Evolutionary conservation across 2,113 vertebrate species (phyloP).

Genomic region (Perca schrenkii): DNA sequence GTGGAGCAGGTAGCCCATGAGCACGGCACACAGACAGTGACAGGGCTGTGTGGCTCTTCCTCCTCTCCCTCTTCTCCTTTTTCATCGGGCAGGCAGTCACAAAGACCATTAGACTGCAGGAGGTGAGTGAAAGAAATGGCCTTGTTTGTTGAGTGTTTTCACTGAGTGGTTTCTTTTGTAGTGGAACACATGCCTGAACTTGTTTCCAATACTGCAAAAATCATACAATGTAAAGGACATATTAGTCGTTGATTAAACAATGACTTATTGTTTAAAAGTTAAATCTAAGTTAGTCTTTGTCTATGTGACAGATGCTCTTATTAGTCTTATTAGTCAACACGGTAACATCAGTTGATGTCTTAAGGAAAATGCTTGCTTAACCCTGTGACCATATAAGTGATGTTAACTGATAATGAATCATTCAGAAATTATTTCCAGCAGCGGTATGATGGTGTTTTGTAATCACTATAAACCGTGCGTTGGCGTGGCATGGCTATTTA

Average conservation of each 20-base stretch:
- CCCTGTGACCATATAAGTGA: neutral
- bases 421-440: neutral
- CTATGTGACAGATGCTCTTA: slow-evolving; percentile 7
- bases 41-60: slow-evolving; percentile 57
- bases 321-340: slow-evolving; percentile 1
- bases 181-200: slow-evolving; percentile 20
- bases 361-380: neutral
- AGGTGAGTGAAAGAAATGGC: slow-evolving; percentile 73
- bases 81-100: slow-evolving; percentile 48
- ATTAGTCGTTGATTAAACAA: neutral
- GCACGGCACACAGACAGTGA: slow-evolving; percentile 47
- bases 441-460: neutral
- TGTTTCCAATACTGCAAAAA: slow-evolving; percentile 16
- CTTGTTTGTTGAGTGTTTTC: slow-evolving; percentile 27
- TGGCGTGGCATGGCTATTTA: slow-evolving; percentile 12
- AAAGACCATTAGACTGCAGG: slow-evolving; percentile 39
- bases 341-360: slow-evolving; percentile 23
- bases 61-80: slow-evolving; percentile 59
- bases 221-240: neutral
- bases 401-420: slow-evolving; percentile 6
- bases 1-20: slow-evolving; percentile 70
- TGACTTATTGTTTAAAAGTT: neutral
- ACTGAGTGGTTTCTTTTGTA: slow-evolving; percentile 7
- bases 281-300: neutral
- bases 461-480: neutral